Conservation (phyloP, 1,140 invertebrate genomes). For the Araneus ventricosus region DNA sequence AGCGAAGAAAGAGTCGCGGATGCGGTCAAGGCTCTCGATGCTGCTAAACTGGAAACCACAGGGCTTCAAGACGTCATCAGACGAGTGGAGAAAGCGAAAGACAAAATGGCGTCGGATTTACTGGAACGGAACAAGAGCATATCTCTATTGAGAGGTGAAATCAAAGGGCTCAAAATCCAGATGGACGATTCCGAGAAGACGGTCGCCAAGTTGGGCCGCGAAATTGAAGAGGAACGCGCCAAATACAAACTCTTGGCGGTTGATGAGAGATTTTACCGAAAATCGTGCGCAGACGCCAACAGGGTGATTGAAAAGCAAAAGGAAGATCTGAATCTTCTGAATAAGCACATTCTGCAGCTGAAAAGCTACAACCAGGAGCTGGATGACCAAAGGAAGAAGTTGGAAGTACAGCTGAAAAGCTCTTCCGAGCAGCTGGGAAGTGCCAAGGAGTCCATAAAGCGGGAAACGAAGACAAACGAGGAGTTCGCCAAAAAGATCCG, state of each 20-base stretch:
- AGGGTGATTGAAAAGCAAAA: background rate
- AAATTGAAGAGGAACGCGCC: background rate
- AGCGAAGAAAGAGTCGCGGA: background rate
- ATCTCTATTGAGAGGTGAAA: background rate
- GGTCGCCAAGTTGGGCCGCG: background rate
- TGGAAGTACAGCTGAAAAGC: background rate
- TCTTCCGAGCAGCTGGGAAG: background rate
- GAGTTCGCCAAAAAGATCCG: background rate
- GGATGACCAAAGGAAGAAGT: constrained; percentile 25
- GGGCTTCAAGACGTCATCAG: background rate
- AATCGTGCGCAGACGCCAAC: background rate
- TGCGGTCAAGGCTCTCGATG: background rate
- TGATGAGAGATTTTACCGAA: constrained; percentile 28
- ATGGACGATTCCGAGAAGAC: constrained; percentile 3
- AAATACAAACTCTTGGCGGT: constrained; percentile 28
- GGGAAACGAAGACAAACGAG: background rate
- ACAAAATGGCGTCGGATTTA: background rate
- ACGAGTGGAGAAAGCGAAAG: constrained; percentile 5
- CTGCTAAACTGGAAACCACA: background rate
- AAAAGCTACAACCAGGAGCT: constrained; percentile 40
- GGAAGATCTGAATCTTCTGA: background rate
- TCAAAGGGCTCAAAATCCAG: background rate
- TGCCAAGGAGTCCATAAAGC: background rate
- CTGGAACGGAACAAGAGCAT: background rate
- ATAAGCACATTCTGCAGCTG: constrained; percentile 34